phyloP scores from a whole-genome alignment of 1,140 invertebrate genomes.

The Penaeus chinensis region DNA sequence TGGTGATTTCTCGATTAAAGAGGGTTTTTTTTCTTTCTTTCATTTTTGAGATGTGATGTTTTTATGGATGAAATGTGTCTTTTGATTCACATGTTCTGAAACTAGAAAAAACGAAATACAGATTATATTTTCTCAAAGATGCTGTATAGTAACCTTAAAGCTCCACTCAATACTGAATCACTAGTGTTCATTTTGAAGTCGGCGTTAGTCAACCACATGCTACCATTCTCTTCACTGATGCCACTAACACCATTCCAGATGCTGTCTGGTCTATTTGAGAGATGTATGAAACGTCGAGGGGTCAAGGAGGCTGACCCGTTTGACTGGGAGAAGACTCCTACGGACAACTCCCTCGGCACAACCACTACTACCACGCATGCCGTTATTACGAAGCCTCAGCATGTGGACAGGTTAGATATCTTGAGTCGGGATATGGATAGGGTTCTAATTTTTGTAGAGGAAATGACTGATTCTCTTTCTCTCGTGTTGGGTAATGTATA shows the following conservation, averaged over 20 bases:
- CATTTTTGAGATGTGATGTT: neutral
- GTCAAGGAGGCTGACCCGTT: conserved; percentile 90
- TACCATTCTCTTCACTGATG: neutral
- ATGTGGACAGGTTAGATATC: conserved; percentile 58
- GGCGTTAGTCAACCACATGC: neutral
- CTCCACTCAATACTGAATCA: too few relatives aligned
- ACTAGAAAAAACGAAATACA: too few relatives aligned
- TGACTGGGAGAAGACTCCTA: conserved; percentile 90
- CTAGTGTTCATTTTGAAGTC: neutral
- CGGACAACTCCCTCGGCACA: conserved; percentile 66
- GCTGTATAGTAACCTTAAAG: too few relatives aligned
- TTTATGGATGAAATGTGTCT: too few relatives aligned
- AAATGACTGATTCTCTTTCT: too few relatives aligned
- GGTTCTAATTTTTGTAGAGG: too few relatives aligned
- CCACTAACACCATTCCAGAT: conserved; percentile 71
- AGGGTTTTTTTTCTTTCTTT: neutral
- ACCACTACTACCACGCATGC: conserved; percentile 65
- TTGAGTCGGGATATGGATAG: too few relatives aligned
- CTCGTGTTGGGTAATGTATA: too few relatives aligned
- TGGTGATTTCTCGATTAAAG: neutral
- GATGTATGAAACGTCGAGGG: conserved; percentile 93
- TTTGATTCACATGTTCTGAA: too few relatives aligned
- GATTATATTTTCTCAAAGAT: too few relatives aligned
- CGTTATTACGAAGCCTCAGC: conserved; percentile 63
- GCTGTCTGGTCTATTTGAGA: conserved; percentile 86